phyloP scores from a whole-genome alignment of 2,113 vertebrate genomes.

The Neomonachus schauinslandi region DNA sequence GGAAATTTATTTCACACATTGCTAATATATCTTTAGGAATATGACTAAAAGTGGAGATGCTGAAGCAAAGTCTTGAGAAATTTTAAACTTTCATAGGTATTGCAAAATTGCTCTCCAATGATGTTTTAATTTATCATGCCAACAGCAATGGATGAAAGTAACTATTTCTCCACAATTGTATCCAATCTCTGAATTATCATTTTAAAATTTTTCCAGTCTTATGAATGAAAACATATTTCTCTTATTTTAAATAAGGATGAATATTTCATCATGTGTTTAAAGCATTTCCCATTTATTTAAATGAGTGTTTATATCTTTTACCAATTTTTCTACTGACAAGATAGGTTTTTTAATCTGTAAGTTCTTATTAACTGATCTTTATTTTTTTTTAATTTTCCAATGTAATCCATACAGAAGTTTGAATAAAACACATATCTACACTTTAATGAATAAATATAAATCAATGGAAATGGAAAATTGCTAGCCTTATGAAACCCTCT shows the following conservation, averaged over 20 bases:
- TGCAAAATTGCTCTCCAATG: background rate
- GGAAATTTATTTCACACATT: background rate
- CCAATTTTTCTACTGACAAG: background rate
- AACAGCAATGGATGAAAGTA: background rate
- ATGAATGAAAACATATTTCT: background rate
- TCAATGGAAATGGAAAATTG: background rate
- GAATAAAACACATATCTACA: background rate
- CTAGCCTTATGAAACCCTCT: background rate
- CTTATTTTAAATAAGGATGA: background rate
- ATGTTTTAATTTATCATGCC: background rate
- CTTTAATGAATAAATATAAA: background rate
- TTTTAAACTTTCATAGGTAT: background rate
- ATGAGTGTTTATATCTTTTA: background rate
- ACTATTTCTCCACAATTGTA: background rate
- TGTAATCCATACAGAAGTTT: background rate
- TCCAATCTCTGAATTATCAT: background rate
- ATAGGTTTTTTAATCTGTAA: background rate
- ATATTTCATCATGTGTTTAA: background rate
- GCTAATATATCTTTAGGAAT: background rate
- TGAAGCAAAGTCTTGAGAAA: background rate
- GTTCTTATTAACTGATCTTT: background rate
- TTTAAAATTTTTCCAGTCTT: background rate
- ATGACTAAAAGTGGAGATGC: background rate
- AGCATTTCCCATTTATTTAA: background rate
- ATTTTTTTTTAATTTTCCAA: background rate